Evolutionary conservation across 2,113 vertebrate genomes (phyloP).

Genomic region (Phaethornis superciliosus): DNA sequence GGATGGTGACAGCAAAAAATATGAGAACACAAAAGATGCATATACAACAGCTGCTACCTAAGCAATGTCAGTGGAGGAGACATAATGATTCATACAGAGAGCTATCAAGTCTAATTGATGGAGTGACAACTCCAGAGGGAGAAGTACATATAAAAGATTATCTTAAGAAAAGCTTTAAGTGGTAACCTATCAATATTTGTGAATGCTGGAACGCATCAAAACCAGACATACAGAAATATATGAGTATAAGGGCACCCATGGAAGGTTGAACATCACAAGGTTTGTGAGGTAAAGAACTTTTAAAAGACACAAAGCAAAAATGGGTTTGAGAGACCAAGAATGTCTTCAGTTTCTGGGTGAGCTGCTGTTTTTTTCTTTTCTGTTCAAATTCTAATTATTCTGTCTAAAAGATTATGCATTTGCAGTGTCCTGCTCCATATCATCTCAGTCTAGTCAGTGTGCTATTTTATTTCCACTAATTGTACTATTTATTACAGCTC

Average conservation of each 20-base stretch:
- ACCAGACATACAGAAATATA: background rate
- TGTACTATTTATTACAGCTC: constrained; percentile 33
- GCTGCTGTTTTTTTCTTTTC: background rate
- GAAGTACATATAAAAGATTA: background rate
- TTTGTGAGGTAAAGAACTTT: background rate
- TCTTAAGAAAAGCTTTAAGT: background rate
- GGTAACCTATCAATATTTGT: background rate
- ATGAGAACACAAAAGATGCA: background rate
- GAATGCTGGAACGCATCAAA: background rate
- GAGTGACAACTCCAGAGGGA: background rate
- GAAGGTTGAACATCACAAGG: background rate
- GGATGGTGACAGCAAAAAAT: background rate
- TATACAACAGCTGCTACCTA: background rate
- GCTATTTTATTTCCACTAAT: constrained; percentile 16
- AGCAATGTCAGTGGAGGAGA: background rate
- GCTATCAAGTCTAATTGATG: background rate
- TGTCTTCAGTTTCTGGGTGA: background rate
- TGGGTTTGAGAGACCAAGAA: background rate
- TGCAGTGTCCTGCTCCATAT: background rate
- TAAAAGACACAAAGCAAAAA: background rate
- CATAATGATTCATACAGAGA: background rate
- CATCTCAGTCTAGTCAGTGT: background rate
- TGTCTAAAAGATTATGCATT: background rate
- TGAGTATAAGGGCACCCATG: background rate
- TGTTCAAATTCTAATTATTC: background rate